phyloP scores from a whole-genome alignment of 2,888 invertebrate genomes.

The Meghimatium bilineatum region DNA sequence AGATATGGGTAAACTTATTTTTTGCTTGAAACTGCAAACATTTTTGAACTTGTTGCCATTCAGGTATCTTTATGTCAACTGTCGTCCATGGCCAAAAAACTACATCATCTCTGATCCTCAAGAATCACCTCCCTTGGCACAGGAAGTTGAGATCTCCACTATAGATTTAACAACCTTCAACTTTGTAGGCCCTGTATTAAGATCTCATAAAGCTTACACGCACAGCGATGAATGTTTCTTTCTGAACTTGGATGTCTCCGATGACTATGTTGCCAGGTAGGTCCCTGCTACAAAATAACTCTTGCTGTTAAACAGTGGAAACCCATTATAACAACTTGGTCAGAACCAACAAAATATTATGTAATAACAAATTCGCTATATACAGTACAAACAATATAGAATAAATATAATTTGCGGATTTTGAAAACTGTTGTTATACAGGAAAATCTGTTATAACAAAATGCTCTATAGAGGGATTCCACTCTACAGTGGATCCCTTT shows the following conservation, averaged over 20 bases:
- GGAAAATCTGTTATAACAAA: too few relatives aligned
- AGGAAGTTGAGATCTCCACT: constrained; percentile 91
- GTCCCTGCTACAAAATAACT: constrained; percentile 5
- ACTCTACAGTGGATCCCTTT: too few relatives aligned
- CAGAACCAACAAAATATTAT: too few relatives aligned
- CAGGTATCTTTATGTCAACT: constrained; percentile 87
- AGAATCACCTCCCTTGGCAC: constrained; percentile 89
- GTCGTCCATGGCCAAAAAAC: constrained; percentile 88
- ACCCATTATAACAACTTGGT: too few relatives aligned
- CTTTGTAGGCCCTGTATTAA: constrained; percentile 86
- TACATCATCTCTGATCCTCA: constrained; percentile 86
- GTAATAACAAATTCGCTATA: too few relatives aligned
- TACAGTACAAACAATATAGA: too few relatives aligned
- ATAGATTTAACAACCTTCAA: constrained; percentile 87
- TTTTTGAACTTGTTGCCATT: neutral
- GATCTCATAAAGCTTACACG: constrained; percentile 89
- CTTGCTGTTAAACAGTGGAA: too few relatives aligned
- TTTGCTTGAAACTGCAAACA: neutral
- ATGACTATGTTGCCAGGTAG: constrained; percentile 89
- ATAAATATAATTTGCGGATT: too few relatives aligned
- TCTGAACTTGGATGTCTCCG: constrained; percentile 89
- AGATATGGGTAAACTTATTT: too few relatives aligned
- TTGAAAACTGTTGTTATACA: too few relatives aligned
- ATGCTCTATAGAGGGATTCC: too few relatives aligned
- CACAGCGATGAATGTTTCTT: constrained; percentile 91